These are phyloP conservation scores for Drosophila azteca DNA, from an alignment of 1,140 invertebrate genomes.

Conservation along the genomic window DNA sequence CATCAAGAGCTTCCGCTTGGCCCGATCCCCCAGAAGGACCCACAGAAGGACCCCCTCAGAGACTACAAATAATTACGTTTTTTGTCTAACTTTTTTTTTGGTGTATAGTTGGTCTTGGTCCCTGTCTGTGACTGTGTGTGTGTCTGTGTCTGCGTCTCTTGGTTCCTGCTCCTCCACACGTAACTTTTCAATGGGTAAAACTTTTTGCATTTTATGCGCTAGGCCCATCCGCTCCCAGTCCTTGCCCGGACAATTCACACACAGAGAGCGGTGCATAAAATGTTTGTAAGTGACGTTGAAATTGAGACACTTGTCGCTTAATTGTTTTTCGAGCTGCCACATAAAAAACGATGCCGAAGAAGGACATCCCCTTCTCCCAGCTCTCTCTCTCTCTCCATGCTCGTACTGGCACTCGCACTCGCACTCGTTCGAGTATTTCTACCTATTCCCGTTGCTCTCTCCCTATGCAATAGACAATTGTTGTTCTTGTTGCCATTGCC, in stretches of 20 bases:
- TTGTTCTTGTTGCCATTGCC: conserved; percentile 50
- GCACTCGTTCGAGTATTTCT: too few species aligned
- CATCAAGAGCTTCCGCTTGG: conserved; percentile 40
- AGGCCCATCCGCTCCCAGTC: not conserved
- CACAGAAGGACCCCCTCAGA: conserved; percentile 20
- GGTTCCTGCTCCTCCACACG: conserved; percentile 46
- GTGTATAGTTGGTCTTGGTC: conserved; percentile 16
- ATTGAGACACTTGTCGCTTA: conserved; percentile 82
- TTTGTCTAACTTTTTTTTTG: conserved; percentile 62
- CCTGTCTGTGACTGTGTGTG: not conserved
- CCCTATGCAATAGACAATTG: conserved; percentile 4
- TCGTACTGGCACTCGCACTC: too few species aligned
- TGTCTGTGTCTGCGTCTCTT: conserved; percentile 15
- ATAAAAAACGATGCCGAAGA: conserved; percentile 43
- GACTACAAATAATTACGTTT: conserved; percentile 77
- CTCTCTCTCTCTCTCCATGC: too few species aligned
- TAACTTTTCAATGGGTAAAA: conserved; percentile 74
- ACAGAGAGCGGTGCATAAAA: conserved; percentile 68
- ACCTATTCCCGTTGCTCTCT: not conserved
- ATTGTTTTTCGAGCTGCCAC: conserved; percentile 76
- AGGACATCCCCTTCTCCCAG: conserved; percentile 1
- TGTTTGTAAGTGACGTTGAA: conserved; percentile 82
- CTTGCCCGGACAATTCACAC: conserved; percentile 24
- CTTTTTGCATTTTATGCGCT: conserved; percentile 62
- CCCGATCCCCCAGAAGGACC: conserved; percentile 34